Evolutionary conservation across 2,888 invertebrate species (phyloP).

Genomic region (Ophioninae sp.): DNA sequence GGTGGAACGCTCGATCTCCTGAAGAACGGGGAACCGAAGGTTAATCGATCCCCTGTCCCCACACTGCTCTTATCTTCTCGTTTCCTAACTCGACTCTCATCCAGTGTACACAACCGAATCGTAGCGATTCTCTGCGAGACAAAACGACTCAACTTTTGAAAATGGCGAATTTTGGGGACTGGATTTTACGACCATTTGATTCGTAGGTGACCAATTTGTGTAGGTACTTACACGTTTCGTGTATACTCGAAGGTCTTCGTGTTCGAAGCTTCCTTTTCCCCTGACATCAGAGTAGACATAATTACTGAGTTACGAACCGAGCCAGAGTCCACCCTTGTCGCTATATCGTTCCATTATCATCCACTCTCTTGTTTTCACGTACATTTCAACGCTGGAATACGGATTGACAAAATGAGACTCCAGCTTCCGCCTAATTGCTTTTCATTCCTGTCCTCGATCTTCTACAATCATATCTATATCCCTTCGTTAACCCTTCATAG

Average conservation of each 20-base stretch:
- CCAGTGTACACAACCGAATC: constrained; percentile 7
- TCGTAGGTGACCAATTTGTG: background rate
- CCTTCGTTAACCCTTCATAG: no score
- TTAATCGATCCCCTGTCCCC: constrained; percentile 43
- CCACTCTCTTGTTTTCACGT: constrained; percentile 2
- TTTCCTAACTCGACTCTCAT: constrained; percentile 18
- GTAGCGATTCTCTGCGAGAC: background rate
- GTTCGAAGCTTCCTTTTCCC: background rate
- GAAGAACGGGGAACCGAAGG: constrained; percentile 49
- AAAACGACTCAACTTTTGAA: background rate
- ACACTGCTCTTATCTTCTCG: constrained; percentile 19
- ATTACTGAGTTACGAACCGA: constrained; percentile 25
- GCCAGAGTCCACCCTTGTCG: constrained; percentile 19
- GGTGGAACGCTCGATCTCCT: constrained; percentile 47
- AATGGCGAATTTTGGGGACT: no score
- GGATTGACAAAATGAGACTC: constrained; percentile 17
- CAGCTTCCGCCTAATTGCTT: constrained; percentile 7
- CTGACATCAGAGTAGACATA: background rate
- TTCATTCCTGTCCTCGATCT: background rate
- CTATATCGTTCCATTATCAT: constrained; percentile 2
- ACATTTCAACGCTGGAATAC: background rate
- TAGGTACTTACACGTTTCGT: background rate
- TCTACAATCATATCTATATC: no score
- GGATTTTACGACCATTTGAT: constrained; percentile 1
- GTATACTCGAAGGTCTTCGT: background rate